A percentile compares a stretch with the other conserved stretches of the same genome.
These are phyloP conservation scores for Cepphus grylle DNA, from an alignment of 2,113 vertebrate species.

Conservation along the genomic window DNA sequence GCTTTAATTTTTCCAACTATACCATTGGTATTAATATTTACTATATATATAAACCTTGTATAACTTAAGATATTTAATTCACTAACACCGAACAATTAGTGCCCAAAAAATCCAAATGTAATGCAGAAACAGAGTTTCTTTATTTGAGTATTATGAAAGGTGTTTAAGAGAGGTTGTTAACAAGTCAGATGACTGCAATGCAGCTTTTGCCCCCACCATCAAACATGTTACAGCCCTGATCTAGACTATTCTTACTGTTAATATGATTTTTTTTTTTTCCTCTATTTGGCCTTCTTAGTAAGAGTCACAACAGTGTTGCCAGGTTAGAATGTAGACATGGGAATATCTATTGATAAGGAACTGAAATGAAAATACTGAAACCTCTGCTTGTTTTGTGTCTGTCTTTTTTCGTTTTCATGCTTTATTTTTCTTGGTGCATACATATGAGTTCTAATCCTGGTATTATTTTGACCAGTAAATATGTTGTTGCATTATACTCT, in stretches of 20 bases:
- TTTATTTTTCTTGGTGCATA: not conserved
- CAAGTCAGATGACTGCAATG: not conserved
- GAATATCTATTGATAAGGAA: not conserved
- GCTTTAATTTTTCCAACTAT: not conserved
- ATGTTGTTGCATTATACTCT: not conserved
- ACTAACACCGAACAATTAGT: not conserved
- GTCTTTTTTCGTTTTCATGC: not conserved
- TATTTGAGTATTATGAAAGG: not conserved
- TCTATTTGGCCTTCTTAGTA: not conserved
- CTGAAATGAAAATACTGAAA: not conserved
- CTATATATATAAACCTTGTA: not conserved
- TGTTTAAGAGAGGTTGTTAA: not conserved
- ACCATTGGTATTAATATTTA: not conserved
- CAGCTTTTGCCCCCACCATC: accelerated
- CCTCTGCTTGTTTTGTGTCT: not conserved
- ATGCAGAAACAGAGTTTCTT: not conserved
- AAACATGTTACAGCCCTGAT: not conserved
- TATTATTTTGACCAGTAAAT: not conserved
- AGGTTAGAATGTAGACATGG: not conserved
- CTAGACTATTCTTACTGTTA: not conserved
- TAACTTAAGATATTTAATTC: not conserved
- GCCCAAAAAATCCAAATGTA: not conserved
- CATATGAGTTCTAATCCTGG: not conserved
- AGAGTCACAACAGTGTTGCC: not conserved
- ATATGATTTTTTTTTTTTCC: not conserved